Percentiles rank a stretch among this genome's conserved stretches.
phyloP scores from a whole-genome alignment of 2,113 vertebrate species.

The Saimiri boliviensis region DNA sequence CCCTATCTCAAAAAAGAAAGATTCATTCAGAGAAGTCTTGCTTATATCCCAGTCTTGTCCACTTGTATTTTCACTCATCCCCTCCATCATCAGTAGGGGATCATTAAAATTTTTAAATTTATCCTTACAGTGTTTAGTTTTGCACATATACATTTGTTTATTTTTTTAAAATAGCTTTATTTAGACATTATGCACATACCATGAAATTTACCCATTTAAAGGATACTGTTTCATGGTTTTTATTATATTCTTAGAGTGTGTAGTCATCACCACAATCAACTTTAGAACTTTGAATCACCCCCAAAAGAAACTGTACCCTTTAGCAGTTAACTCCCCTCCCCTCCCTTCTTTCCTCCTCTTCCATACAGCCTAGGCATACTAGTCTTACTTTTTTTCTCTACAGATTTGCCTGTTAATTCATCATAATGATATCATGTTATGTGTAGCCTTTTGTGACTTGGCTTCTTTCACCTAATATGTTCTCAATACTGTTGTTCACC shows the following conservation, averaged over 20 bases:
- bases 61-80: not conserved
- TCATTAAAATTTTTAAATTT: not conserved
- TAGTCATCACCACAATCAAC: not conserved
- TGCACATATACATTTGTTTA: not conserved
- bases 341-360: accelerated
- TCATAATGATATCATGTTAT: not conserved
- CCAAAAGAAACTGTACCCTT: not conserved
- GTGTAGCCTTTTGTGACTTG: not conserved
- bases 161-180: not conserved
- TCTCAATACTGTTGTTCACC: not conserved
- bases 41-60: not conserved
- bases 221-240: not conserved
- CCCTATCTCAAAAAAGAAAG: too few species aligned
- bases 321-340: not conserved
- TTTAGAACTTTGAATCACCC: not conserved
- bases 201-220: not conserved
- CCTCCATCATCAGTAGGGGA: not conserved
- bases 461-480: not conserved
- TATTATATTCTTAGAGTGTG: not conserved
- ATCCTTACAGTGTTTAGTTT: not conserved
- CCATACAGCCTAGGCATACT: too few species aligned
- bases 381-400: not conserved
- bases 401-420: not conserved
- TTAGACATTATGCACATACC: not conserved
- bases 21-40: not conserved